Percentiles rank a stretch among this genome's conserved stretches.
These are phyloP conservation scores for Cetoscarus ocellatus DNA, from an alignment of 2,797 vertebrate species.

Conservation along the genomic window DNA sequence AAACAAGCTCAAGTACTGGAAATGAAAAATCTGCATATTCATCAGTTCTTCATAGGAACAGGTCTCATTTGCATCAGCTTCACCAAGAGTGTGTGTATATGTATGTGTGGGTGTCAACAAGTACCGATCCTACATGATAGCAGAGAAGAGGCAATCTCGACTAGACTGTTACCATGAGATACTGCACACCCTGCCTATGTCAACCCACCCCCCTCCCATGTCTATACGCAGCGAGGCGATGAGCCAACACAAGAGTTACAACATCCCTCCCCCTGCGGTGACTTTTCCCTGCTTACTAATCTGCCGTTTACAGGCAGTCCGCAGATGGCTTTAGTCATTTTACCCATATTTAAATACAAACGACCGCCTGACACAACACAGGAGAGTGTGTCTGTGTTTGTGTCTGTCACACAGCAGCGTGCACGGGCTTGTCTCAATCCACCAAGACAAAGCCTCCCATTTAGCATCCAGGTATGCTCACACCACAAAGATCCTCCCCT, in stretches of 20 bases:
- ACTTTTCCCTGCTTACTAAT: conserved; percentile 69
- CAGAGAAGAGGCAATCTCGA: conserved; percentile 42
- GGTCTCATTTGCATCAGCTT: conserved; percentile 46
- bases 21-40: conserved; percentile 57
- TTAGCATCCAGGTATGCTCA: conserved; percentile 47
- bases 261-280: conserved; percentile 45
- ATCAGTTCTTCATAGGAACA: conserved; percentile 52
- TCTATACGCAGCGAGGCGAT: conserved; percentile 32
- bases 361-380: conserved; percentile 41
- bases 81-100: conserved; percentile 3
- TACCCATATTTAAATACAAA: conserved; percentile 67
- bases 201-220: conserved; percentile 12
- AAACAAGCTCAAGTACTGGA: conserved; percentile 16
- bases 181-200: conserved; percentile 20
- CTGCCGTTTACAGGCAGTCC: conserved; percentile 64
- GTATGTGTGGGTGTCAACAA: conserved; percentile 49
- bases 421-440: conserved; percentile 48
- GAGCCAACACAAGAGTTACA: conserved; percentile 48
- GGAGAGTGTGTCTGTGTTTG: conserved; percentile 48
- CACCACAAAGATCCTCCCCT: conserved; percentile 10
- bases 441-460: conserved; percentile 21
- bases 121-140: conserved; percentile 32
- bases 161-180: conserved; percentile 46
- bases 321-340: conserved; percentile 73
- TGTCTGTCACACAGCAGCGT: conserved; percentile 49